Conservation (phyloP, 92 coral and sea anemone species). For the Parazoanthus atlanticus region DNA sequence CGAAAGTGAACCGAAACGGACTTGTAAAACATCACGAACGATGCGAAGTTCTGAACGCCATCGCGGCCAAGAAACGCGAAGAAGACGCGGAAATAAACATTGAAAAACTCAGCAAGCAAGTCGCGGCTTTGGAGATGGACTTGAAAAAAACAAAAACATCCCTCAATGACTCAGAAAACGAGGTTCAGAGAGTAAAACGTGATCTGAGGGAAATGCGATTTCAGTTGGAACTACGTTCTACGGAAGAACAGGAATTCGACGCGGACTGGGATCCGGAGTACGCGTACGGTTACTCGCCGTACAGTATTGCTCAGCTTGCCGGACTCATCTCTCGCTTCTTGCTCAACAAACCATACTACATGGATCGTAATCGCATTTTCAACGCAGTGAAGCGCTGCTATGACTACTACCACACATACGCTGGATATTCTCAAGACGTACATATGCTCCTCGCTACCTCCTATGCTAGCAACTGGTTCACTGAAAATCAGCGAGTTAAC, state of each 20-base stretch:
- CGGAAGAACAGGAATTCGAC: conserved; percentile 71
- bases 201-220: conserved; percentile 86
- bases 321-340: conserved; percentile 80
- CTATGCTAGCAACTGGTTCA: conserved; percentile 98
- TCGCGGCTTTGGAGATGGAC: conserved; percentile 88
- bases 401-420: conserved; percentile 92
- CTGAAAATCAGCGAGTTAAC: conserved; percentile 88
- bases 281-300: conserved; percentile 93
- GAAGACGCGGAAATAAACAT: conserved; percentile 61
- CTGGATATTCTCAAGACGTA: conserved; percentile 96
- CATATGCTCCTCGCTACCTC: conserved; percentile 94
- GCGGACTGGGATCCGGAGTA: conserved; percentile 97
- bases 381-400: conserved; percentile 97
- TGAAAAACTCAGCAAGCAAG: conserved; percentile 80
- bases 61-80: conserved; percentile 67
- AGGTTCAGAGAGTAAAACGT: conserved; percentile 82
- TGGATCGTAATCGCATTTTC: conserved; percentile 94
- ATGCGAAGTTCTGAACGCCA: conserved; percentile 72
- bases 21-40: conserved; percentile 78
- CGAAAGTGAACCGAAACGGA: conserved; percentile 69
- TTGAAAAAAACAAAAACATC: conserved; percentile 83
- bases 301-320: conserved; percentile 91
- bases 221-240: conserved; percentile 68
- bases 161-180: conserved; percentile 80
- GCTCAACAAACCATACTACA: conserved; percentile 88